phyloP scores from a whole-genome alignment of 2,797 vertebrate genomes.

The Typhlichthys eigenmanni region DNA sequence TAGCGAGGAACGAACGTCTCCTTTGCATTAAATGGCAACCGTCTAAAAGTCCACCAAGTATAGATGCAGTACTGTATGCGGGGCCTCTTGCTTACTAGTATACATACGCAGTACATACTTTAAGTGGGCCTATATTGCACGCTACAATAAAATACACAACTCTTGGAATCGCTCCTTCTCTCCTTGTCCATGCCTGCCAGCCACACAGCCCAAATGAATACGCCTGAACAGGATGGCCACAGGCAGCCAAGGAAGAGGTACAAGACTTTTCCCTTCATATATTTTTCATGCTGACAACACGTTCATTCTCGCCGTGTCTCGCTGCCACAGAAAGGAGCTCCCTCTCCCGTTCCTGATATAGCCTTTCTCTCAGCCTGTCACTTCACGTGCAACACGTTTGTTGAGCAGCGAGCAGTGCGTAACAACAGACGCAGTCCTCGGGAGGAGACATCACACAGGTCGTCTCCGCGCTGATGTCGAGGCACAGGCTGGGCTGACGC shows the following conservation, averaged over 20 bases:
- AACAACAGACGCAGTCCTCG: slow-evolving; percentile 39
- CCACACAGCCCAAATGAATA: slow-evolving; percentile 38
- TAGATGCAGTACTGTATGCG: too few species aligned
- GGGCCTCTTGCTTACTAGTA: too few species aligned
- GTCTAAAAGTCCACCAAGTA: too few species aligned
- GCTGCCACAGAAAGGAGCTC: slow-evolving; percentile 46
- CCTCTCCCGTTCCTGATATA: slow-evolving; percentile 53
- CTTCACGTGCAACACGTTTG: slow-evolving; percentile 33
- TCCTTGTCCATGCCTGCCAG: background rate
- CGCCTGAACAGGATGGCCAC: slow-evolving; percentile 28
- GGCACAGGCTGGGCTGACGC: slow-evolving; percentile 37
- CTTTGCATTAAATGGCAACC: too few species aligned
- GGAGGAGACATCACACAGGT: slow-evolving; percentile 51
- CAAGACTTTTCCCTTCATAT: slow-evolving; percentile 49
- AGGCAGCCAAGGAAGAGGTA: slow-evolving; percentile 17
- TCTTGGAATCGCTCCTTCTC: slow-evolving; percentile 2
- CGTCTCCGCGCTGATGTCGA: slow-evolving; percentile 27
- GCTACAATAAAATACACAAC: too few species aligned
- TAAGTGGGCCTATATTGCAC: too few species aligned
- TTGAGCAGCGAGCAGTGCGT: slow-evolving; percentile 31
- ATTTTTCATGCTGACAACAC: slow-evolving; percentile 53
- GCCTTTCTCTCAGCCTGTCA: slow-evolving; percentile 21
- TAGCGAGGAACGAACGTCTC: too few species aligned
- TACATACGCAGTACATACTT: too few species aligned
- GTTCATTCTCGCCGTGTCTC: slow-evolving; percentile 39